phyloP scores from a whole-genome alignment of 2,797 vertebrate genomes.

The Onychomys leucogaster region DNA sequence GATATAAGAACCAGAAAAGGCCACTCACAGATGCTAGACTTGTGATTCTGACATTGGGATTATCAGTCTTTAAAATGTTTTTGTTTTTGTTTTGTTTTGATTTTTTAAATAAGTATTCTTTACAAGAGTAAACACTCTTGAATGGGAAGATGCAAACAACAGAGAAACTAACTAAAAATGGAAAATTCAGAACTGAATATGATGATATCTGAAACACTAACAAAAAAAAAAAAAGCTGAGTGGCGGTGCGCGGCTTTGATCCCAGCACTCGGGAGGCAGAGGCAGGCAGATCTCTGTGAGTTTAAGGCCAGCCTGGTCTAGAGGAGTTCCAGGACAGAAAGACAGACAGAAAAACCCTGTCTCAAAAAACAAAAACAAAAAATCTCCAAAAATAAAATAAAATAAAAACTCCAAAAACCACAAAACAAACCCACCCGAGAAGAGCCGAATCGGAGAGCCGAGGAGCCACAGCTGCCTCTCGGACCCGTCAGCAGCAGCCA shows the following conservation, averaged over 20 bases:
- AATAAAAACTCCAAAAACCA: too few species aligned
- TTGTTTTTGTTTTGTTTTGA: too few species aligned
- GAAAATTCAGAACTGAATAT: constrained; percentile 9
- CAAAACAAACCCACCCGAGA: background rate
- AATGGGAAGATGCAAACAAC: background rate
- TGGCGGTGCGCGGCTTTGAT: too few species aligned
- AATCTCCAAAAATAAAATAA: background rate
- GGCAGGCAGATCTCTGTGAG: background rate
- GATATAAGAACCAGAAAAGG: background rate
- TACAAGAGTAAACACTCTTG: background rate
- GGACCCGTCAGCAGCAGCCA: background rate
- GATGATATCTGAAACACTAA: background rate
- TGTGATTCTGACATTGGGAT: background rate
- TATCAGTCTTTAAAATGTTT: background rate
- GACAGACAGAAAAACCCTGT: background rate
- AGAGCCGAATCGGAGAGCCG: background rate
- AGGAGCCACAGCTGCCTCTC: background rate
- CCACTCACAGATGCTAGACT: background rate
- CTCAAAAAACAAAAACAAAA: background rate
- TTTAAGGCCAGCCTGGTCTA: background rate
- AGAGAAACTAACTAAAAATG: constrained; percentile 9
- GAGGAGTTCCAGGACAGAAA: background rate
- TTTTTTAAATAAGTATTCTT: background rate
- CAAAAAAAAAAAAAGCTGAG: too few species aligned
- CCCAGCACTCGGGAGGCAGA: background rate